Evolutionary conservation across 2,797 vertebrate species (phyloP).

Genomic region (Notamacropus eugenii): DNA sequence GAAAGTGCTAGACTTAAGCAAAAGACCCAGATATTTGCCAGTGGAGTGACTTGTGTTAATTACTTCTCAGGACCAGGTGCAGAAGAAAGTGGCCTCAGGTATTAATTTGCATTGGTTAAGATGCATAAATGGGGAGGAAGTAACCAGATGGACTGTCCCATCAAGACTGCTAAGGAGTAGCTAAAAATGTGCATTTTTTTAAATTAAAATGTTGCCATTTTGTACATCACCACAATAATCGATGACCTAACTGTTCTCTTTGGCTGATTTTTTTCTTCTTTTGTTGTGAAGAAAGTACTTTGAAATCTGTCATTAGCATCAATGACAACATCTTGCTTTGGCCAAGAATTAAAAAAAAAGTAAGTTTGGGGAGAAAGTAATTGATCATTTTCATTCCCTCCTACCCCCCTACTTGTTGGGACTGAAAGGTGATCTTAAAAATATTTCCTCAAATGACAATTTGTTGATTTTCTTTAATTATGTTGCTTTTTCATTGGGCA

Average conservation of each 20-base stretch:
- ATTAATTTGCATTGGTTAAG: neutral
- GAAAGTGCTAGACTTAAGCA: neutral
- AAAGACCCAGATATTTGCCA: neutral
- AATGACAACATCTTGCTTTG: neutral
- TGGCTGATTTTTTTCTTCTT: neutral
- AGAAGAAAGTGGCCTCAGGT: neutral
- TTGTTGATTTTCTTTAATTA: conserved; percentile 7
- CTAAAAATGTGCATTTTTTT: neutral
- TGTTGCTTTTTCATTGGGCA: neutral
- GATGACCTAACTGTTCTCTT: neutral
- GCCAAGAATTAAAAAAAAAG: neutral
- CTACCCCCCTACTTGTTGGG: neutral
- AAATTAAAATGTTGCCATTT: neutral
- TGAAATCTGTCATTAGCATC: neutral
- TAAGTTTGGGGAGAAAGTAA: neutral
- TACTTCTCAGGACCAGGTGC: neutral
- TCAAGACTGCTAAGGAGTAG: neutral
- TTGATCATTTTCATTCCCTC: neutral
- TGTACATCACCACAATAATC: neutral
- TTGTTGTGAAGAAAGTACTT: neutral
- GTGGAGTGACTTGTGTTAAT: neutral
- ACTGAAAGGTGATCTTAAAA: neutral
- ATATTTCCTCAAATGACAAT: conserved; percentile 26
- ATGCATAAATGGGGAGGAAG: neutral
- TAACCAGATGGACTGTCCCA: neutral